Percentiles rank a stretch among this genome's conserved stretches.
These are phyloP conservation scores for Microtus richardsoni DNA, from an alignment of 2,113 vertebrate genomes.

Conservation along the genomic window DNA sequence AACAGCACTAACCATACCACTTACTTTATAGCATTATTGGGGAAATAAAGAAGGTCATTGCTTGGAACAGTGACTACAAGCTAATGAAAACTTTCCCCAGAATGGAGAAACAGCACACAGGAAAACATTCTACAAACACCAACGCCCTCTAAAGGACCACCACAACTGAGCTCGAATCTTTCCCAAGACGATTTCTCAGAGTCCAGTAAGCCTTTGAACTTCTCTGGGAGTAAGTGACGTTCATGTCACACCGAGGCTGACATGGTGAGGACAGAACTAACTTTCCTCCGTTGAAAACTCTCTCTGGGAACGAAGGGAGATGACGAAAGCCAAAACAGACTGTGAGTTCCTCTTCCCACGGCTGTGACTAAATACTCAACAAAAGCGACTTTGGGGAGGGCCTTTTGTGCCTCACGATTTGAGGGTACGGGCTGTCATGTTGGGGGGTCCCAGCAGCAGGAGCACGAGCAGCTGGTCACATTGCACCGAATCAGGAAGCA, in stretches of 20 bases:
- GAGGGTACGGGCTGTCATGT: neutral
- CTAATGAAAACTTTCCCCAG: neutral
- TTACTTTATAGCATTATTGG: neutral
- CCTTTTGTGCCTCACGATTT: neutral
- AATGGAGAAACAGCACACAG: neutral
- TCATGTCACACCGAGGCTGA: neutral
- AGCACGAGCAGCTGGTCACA: neutral
- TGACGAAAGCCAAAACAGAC: neutral
- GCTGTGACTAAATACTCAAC: neutral
- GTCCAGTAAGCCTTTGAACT: neutral
- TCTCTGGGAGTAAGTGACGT: neutral
- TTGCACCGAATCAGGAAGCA: neutral
- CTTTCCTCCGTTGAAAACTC: neutral
- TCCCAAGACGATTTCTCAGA: neutral
- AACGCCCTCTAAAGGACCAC: neutral
- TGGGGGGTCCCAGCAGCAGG: neutral
- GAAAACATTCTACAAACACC: neutral
- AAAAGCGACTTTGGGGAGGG: neutral
- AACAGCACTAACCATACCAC: neutral
- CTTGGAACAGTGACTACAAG: neutral
- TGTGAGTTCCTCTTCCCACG: neutral
- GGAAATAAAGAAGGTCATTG: neutral
- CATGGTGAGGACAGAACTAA: neutral
- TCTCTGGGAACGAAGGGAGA: neutral
- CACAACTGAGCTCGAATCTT: neutral